These are phyloP conservation scores for Echiichthys vipera DNA, from an alignment of 2,797 vertebrate species.

Conservation along the genomic window DNA sequence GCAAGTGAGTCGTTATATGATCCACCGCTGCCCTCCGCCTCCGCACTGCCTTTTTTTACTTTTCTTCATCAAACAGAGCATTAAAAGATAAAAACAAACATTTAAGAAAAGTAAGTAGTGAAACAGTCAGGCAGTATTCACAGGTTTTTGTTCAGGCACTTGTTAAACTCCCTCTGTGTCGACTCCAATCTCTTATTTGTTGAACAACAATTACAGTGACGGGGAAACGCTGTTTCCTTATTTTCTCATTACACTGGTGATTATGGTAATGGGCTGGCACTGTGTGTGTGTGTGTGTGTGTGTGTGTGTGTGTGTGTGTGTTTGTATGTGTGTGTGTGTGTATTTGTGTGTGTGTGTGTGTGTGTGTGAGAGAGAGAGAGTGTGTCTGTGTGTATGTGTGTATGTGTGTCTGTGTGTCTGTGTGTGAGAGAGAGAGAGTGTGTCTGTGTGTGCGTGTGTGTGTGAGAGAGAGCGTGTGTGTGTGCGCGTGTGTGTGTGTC, in stretches of 20 bases:
- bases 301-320: not conserved
- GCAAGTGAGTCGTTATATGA: conserved; percentile 27
- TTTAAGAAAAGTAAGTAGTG: conserved; percentile 11
- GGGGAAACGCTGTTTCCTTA: conserved; percentile 1
- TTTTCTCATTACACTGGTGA: conserved; percentile 30
- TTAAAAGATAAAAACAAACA: conserved; percentile 4
- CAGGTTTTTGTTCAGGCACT: conserved; percentile 69
- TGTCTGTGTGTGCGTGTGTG: not conserved
- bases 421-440: not conserved
- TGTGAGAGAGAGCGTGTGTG: conserved; percentile 19
- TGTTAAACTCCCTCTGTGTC: conserved; percentile 34
- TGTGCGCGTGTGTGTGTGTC: conserved; percentile 8
- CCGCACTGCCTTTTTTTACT: not conserved
- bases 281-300: conserved; percentile 16
- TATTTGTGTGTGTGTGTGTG: conserved; percentile 5
- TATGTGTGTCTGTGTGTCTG: not conserved
- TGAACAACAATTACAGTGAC: conserved; percentile 32
- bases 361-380: conserved; percentile 10
- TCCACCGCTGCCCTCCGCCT: not conserved
- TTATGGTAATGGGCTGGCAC: conserved; percentile 20
- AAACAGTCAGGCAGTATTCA: conserved; percentile 50
- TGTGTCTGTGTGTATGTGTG: conserved; percentile 9
- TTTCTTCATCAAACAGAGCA: conserved; percentile 18
- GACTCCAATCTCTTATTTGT: not conserved
- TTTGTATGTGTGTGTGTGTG: conserved; percentile 1